Percentiles rank a stretch among this genome's conserved stretches.
phyloP scores from a whole-genome alignment of 2,797 vertebrate species.

The Alosa sapidissima region DNA sequence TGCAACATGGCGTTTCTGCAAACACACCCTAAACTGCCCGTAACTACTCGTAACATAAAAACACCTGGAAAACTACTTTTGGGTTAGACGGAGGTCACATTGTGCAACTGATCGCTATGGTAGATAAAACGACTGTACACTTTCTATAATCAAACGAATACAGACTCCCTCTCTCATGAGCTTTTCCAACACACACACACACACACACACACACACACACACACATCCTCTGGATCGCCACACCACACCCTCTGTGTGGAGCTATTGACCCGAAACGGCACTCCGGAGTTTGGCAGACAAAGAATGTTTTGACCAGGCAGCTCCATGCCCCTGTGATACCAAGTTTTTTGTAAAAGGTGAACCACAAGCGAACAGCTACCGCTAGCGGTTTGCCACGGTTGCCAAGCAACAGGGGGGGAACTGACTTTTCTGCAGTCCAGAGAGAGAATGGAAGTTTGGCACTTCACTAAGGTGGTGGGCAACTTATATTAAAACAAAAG shows the following conservation, averaged over 20 bases:
- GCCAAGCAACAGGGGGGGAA: background rate
- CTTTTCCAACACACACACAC: background rate
- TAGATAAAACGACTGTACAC: background rate
- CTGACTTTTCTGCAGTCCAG: background rate
- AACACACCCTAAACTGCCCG: background rate
- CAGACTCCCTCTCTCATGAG: background rate
- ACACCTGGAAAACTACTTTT: background rate
- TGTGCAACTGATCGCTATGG: background rate
- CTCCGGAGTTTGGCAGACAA: constrained; percentile 1
- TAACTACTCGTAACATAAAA: background rate
- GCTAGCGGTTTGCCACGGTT: background rate
- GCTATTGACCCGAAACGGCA: background rate
- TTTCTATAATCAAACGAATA: background rate
- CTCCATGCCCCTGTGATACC: constrained; percentile 4
- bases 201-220: background rate
- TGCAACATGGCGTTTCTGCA: background rate
- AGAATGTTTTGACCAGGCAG: constrained; percentile 14
- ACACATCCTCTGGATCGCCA: background rate
- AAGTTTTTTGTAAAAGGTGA: constrained; percentile 11
- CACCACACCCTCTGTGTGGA: background rate
- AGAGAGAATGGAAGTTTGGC: background rate
- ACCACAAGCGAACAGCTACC: background rate
- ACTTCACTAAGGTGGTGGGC: background rate
- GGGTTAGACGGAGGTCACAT: background rate
- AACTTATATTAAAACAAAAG: background rate